phyloP scores from a whole-genome alignment of 2,888 invertebrate genomes.

The Meteorus cinctellus region DNA sequence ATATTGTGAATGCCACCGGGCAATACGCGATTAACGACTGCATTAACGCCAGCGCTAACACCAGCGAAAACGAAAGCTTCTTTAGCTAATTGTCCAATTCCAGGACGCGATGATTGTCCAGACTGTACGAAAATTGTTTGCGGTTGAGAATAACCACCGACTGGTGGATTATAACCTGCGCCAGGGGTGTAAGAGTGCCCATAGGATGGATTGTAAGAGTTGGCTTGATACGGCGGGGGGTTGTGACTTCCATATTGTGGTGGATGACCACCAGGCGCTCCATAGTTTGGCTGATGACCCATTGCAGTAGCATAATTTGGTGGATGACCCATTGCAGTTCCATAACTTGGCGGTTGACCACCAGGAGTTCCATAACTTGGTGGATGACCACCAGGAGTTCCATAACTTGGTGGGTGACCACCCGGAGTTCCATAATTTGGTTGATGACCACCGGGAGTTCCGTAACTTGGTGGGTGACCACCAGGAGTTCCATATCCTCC shows the following conservation, averaged over 20 bases:
- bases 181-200: constrained; percentile 50
- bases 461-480: too few relatives aligned
- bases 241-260: background rate
- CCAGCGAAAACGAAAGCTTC: constrained; percentile 70
- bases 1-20: constrained; percentile 60
- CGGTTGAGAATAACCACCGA: constrained; percentile 55
- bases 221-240: background rate
- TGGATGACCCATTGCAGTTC: background rate
- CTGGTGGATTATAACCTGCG: constrained; percentile 54
- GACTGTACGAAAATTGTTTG: constrained; percentile 63
- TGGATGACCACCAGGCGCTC: constrained; percentile 10
- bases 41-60: constrained; percentile 69
- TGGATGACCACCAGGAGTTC: constrained; percentile 28
- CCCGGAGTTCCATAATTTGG: too few relatives aligned
- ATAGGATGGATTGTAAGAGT: constrained; percentile 55
- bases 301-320: constrained; percentile 24
- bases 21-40: constrained; percentile 67
- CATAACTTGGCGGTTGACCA: constrained; percentile 21
- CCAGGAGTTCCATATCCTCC: too few relatives aligned
- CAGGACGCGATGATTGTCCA: constrained; percentile 59
- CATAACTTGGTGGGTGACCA: background rate
- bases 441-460: too few relatives aligned
- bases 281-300: constrained; percentile 29
- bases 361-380: constrained; percentile 37
- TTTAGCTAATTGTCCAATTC: constrained; percentile 70